Conservation (phyloP, 2,888 invertebrate genomes). For the Dilophus febrilis region DNA sequence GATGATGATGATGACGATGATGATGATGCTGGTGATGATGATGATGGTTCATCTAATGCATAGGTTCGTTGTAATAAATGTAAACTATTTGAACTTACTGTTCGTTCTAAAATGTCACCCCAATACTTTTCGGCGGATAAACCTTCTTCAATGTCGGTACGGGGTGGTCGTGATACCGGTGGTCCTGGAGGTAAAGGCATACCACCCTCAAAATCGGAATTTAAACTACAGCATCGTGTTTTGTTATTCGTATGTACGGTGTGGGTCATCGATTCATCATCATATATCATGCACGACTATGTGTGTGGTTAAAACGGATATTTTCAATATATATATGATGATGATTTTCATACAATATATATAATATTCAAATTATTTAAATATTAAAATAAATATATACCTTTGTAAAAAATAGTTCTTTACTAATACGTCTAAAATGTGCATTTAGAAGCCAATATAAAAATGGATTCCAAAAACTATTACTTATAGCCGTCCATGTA, state of each 20-base stretch:
- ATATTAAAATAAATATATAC: no score
- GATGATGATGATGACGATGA: constrained; percentile 8
- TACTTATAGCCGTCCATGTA: constrained; percentile 73
- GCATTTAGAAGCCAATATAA: constrained; percentile 77
- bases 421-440: constrained; percentile 65
- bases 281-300: no score
- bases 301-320: no score
- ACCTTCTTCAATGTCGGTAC: constrained; percentile 39
- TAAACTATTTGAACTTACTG: constrained; percentile 56
- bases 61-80: constrained; percentile 43
- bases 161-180: constrained; percentile 24
- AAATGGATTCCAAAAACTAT: constrained; percentile 83
- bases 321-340: no score
- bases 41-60: constrained; percentile 13
- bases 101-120: constrained; percentile 63
- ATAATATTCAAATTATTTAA: no score
- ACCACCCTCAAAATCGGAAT: constrained; percentile 27
- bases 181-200: constrained; percentile 29
- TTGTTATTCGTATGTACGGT: no score
- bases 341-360: no score
- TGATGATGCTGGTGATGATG: constrained; percentile 1
- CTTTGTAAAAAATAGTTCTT: constrained; percentile 55
- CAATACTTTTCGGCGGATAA: constrained; percentile 54
- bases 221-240: constrained; percentile 25
- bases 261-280: constrained; percentile 23